A percentile compares a stretch with the other conserved stretches of the same genome.
Conservation (phyloP, 2,113 vertebrate species). For the Ivindomyrus marchei region DNA sequence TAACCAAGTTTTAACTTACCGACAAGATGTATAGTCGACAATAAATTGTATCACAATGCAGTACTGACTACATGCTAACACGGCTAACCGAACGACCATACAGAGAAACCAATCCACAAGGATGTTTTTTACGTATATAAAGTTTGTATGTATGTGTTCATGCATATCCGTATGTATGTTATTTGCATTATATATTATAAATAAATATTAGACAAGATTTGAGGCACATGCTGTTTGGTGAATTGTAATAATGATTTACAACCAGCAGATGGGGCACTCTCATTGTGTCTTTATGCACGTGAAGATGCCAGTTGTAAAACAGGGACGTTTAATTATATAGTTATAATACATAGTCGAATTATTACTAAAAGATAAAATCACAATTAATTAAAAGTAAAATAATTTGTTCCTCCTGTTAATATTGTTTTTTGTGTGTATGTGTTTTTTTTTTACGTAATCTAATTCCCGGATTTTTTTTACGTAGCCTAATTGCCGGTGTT, state of each 20-base stretch:
- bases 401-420: background rate
- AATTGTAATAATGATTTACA: background rate
- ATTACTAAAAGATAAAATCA: background rate
- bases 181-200: background rate
- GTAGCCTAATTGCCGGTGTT: background rate
- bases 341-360: background rate
- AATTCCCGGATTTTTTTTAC: background rate
- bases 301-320: background rate
- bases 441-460: background rate
- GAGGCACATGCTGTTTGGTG: background rate
- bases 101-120: background rate
- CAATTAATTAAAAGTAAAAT: background rate
- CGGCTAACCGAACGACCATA: background rate
- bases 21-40: background rate
- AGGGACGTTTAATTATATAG: background rate
- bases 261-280: slow-evolving; percentile 4
- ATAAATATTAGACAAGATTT: background rate
- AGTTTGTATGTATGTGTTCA: background rate
- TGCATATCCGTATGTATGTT: background rate
- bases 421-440: background rate
- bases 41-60: background rate
- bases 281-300: background rate
- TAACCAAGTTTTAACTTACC: background rate
- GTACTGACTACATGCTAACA: background rate
- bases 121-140: background rate